Conservation (phyloP, 1,140 invertebrate genomes). For the Temnothorax nylanderi region DNA sequence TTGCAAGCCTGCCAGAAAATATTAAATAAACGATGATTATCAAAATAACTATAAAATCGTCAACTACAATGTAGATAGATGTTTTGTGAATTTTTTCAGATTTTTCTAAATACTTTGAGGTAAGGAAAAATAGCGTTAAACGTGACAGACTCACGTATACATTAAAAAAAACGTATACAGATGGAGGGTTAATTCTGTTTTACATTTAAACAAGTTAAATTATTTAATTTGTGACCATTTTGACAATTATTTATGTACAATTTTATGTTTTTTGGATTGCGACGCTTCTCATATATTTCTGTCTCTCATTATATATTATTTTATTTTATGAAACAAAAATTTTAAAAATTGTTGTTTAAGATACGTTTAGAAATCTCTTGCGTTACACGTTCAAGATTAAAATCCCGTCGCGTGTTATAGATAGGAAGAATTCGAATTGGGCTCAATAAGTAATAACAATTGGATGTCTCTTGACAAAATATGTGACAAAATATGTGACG, state of each 20-base stretch:
- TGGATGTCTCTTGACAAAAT: background rate
- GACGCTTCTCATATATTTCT: background rate
- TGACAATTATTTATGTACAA: background rate
- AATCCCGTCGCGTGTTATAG: background rate
- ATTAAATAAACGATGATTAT: too few species aligned
- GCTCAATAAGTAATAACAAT: background rate
- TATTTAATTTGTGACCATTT: background rate
- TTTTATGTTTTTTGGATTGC: background rate
- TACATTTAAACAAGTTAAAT: background rate
- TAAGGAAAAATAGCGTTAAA: too few species aligned
- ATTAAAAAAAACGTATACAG: too few species aligned
- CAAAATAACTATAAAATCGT: too few species aligned
- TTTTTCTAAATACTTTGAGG: too few species aligned
- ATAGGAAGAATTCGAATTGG: background rate
- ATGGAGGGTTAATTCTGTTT: background rate
- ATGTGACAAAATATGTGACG: slow-evolving; percentile 14
- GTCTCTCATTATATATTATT: background rate
- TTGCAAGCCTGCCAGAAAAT: too few species aligned
- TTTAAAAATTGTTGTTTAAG: background rate
- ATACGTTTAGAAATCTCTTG: background rate
- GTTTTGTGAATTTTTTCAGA: too few species aligned
- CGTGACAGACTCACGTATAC: too few species aligned
- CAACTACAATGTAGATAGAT: too few species aligned
- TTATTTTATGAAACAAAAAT: background rate
- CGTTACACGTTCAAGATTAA: background rate